These are phyloP conservation scores for Cyclophora punctaria DNA, from an alignment of 2,888 invertebrate species.

Conservation along the genomic window DNA sequence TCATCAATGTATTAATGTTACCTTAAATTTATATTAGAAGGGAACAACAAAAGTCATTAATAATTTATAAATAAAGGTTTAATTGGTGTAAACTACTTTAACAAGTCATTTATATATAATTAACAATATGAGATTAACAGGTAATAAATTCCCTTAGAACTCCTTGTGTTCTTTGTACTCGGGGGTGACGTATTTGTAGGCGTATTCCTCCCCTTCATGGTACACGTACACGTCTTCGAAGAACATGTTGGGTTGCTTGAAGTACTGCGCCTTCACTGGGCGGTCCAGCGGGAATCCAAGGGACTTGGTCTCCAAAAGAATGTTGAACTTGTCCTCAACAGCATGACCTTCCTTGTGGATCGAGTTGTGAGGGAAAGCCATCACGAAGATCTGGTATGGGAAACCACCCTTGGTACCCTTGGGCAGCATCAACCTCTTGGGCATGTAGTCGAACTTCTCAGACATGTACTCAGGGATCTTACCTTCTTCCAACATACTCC, in stretches of 20 bases:
- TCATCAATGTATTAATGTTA: too few relatives aligned
- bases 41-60: too few relatives aligned
- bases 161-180: slow-evolving; percentile 1
- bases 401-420: slow-evolving; percentile 81
- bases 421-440: slow-evolving; percentile 81
- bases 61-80: too few relatives aligned
- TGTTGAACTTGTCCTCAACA: slow-evolving; percentile 3
- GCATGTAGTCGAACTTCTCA: slow-evolving; percentile 76
- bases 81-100: too few relatives aligned
- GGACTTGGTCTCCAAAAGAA: slow-evolving; percentile 62
- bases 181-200: slow-evolving; percentile 29
- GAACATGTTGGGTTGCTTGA: slow-evolving; percentile 75
- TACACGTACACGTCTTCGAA: slow-evolving; percentile 74
- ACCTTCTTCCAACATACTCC: slow-evolving; percentile 72
- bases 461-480: slow-evolving; percentile 70
- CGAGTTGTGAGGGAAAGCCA: slow-evolving; percentile 72
- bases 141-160: not conserved
- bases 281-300: slow-evolving; percentile 77
- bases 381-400: slow-evolving; percentile 78
- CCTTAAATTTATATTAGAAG: too few relatives aligned
- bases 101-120: too few relatives aligned
- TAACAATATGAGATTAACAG: too few relatives aligned
- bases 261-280: slow-evolving; percentile 46
- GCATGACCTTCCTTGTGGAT: slow-evolving; percentile 39
- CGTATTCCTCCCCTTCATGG: slow-evolving; percentile 56